Base-by-base conservation (phyloP, 2,888 invertebrate genomes). In the Trichopria drosophilae region DNA sequence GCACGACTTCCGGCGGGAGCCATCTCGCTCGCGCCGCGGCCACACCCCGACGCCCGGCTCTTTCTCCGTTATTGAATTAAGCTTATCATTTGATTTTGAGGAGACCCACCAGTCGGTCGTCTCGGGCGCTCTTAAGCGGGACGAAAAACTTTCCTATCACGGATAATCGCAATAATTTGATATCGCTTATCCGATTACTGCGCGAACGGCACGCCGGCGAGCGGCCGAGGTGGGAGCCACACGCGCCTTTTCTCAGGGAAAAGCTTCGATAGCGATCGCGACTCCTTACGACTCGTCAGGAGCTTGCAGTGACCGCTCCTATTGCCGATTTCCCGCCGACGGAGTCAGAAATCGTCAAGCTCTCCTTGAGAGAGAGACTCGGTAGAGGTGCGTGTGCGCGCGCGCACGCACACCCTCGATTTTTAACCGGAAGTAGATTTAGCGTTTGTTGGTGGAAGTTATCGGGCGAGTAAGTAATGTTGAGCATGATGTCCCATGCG, bases 11-110 rank as follows among this genome's bases (percentile, higher is more conserved):
- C 48, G 44, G 29, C 35, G 26, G 12, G 32, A 43, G 48, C 34
- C 51, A 44, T 39, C 24, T 28, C 36, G 18, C 35, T n/a, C 15
- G 26, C 18, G 43, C 39, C 41, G 15, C 26, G 26, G 58, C 61
- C 58, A 59, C 60, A 58, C 61, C 62, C 53, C 53, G 49, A 49
- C 54, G 63, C 64, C 65, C 67, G 63, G 65, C 59, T 45, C 41
- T 59, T 54, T n/a, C n/a, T n/a, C n/a, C 55, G 69, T 72, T 74
- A 73, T 74, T 73, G 74, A 75, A 75, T 75, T 75, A 75, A 74
- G 73, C 74, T 74, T 72, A 75, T 75, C 75, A 75, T 75, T 75
- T 75, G 75, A 74, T 75, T 75, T 74, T 71, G 73, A 73, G 73
- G 68, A 73, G 72, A 71, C 68, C 70, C 73, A 71, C 73, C 72